Percentiles rank a stretch among this genome's conserved stretches.
Evolutionary conservation across 1,140 invertebrate genomes (phyloP).

Genomic region (Eciton burchellii): DNA sequence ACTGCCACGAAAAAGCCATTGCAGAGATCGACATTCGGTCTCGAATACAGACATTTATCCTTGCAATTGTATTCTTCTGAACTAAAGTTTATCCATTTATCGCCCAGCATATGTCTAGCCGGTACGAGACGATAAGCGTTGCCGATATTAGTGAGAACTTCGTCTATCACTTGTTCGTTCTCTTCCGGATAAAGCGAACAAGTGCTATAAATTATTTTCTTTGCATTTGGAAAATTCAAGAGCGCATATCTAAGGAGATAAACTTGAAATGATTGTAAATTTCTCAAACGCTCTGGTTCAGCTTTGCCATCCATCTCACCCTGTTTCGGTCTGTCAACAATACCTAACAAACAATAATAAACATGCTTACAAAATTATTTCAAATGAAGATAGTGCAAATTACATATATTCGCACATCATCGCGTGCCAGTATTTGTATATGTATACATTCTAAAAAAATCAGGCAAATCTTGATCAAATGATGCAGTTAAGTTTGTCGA

Average conservation of each 20-base stretch:
- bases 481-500: too few species aligned
- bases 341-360: constrained; percentile 87
- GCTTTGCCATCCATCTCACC: constrained; percentile 79
- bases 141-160: constrained; percentile 86
- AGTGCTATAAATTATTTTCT: constrained; percentile 97
- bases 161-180: constrained; percentile 95
- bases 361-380: constrained; percentile 15
- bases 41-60: constrained; percentile 92
- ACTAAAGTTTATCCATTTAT: constrained; percentile 90
- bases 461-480: too few species aligned
- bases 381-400: not conserved
- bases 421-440: too few species aligned
- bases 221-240: constrained; percentile 92
- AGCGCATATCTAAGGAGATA: constrained; percentile 95
- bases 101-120: constrained; percentile 86
- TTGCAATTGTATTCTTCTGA: constrained; percentile 88
- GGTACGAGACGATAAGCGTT: constrained; percentile 88
- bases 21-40: constrained; percentile 91
- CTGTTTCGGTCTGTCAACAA: constrained; percentile 86
- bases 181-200: constrained; percentile 96
- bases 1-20: constrained; percentile 98
- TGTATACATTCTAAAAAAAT: too few species aligned
- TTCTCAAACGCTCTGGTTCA: constrained; percentile 87
- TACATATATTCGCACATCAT: too few species aligned
- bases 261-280: constrained; percentile 93